phyloP scores from a whole-genome alignment of 2,888 invertebrate species.

The Drosophila suboccidentalis region DNA sequence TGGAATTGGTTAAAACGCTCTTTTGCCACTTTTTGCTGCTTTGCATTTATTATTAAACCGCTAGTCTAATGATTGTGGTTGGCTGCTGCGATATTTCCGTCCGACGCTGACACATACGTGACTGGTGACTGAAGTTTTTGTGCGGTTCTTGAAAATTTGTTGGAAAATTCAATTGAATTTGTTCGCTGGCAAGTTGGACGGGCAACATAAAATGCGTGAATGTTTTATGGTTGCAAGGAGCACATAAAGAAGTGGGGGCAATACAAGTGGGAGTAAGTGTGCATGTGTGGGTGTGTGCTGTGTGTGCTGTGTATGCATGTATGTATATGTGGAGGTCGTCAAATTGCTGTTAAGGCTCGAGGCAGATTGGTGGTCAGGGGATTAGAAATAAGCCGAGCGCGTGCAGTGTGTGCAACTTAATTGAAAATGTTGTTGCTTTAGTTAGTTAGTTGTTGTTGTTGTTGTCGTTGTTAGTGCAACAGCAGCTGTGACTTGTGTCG shows the following conservation, averaged over 20 bases:
- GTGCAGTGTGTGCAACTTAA: slow-evolving; percentile 58
- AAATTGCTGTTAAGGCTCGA: slow-evolving; percentile 37
- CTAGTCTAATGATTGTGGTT: background rate
- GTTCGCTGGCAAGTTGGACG: slow-evolving; percentile 24
- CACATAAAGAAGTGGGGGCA: slow-evolving; percentile 8
- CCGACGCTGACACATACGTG: slow-evolving; percentile 13
- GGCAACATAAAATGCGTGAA: slow-evolving; percentile 43
- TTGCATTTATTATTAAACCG: slow-evolving; percentile 4
- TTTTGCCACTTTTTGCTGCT: background rate
- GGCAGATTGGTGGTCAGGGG: slow-evolving; percentile 49
- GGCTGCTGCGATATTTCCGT: slow-evolving; percentile 3
- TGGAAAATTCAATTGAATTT: slow-evolving; percentile 40
- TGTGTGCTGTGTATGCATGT: background rate
- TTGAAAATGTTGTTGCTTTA: slow-evolving; percentile 59
- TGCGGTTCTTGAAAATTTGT: slow-evolving; percentile 6
- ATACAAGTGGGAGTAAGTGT: background rate
- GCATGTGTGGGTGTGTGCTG: background rate
- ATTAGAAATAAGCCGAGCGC: slow-evolving; percentile 58
- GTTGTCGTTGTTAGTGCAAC: slow-evolving; percentile 23
- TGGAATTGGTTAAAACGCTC: background rate
- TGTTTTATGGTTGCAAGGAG: slow-evolving; percentile 42
- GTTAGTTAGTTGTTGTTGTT: slow-evolving; percentile 10
- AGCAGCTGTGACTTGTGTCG: slow-evolving; percentile 8
- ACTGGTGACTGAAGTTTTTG: slow-evolving; percentile 18
- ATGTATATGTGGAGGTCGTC: slow-evolving; percentile 15